These are phyloP conservation scores for Todiramphus chloris DNA, from an alignment of 2,113 vertebrate species.

Conservation along the genomic window DNA sequence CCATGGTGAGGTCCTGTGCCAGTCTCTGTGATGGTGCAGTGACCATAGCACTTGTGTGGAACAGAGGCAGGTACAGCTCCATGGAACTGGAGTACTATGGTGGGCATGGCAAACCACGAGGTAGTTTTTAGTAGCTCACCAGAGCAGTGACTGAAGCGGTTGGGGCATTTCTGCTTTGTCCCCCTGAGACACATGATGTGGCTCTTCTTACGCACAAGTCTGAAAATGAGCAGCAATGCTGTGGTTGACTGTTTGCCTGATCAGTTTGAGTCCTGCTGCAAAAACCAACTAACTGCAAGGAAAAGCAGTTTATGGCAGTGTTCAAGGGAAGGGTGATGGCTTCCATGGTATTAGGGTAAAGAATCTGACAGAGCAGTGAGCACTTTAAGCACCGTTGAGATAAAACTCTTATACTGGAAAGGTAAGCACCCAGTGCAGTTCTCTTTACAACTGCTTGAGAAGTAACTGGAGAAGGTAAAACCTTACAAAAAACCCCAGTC, in stretches of 20 bases:
- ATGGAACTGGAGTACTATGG: fast-evolving
- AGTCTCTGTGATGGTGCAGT: not conserved
- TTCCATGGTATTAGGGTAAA: not conserved
- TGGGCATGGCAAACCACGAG: not conserved
- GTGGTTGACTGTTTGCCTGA: not conserved
- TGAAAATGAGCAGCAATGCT: not conserved
- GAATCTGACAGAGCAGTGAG: not conserved
- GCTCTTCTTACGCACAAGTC: not conserved
- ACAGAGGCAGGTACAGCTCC: not conserved
- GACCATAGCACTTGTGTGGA: not conserved
- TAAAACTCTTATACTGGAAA: not conserved
- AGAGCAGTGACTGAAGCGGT: not conserved
- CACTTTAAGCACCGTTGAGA: not conserved
- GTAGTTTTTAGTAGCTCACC: not conserved
- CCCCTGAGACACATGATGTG: fast-evolving
- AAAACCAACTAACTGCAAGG: not conserved
- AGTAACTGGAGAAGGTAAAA: not conserved
- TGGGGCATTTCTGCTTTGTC: not conserved
- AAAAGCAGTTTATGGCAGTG: not conserved
- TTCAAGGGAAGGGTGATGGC: not conserved
- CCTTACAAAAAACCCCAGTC: not conserved
- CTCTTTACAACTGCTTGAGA: not conserved
- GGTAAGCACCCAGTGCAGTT: not conserved
- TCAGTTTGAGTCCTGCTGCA: not conserved
- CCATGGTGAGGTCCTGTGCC: not conserved